Conservation (phyloP, 2,888 invertebrate genomes). For the Andrena praecox region DNA sequence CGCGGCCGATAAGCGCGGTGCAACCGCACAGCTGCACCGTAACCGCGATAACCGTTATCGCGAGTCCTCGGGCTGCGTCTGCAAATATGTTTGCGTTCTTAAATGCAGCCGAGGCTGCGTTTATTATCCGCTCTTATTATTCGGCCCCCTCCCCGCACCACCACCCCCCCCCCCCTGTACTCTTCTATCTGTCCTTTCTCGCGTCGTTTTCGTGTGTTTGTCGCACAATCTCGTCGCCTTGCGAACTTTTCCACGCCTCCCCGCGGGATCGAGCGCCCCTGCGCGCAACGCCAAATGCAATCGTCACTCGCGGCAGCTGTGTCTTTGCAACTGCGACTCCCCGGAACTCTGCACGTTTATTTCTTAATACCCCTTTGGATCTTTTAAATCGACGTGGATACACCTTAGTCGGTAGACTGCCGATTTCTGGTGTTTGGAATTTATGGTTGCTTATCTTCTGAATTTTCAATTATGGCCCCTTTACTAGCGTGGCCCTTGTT, state of each 20-base stretch:
- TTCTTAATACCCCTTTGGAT: too few species aligned
- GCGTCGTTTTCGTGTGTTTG: constrained; percentile 1
- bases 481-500: too few species aligned
- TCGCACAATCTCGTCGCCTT: background rate
- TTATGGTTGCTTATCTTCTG: background rate
- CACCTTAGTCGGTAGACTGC: too few species aligned
- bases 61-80: constrained; percentile 50
- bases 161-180: too few species aligned
- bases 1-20: constrained; percentile 41
- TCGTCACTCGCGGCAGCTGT: background rate
- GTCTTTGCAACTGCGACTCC: too few species aligned
- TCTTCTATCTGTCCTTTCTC: constrained; percentile 25
- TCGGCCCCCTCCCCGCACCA: background rate
- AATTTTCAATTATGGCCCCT: background rate
- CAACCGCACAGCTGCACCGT: constrained; percentile 66
- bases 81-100: constrained; percentile 67
- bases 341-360: too few species aligned
- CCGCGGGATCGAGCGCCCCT: background rate
- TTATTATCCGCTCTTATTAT: constrained; percentile 48
- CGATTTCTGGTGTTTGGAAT: too few species aligned
- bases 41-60: constrained; percentile 66
- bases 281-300: background rate
- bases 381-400: too few species aligned
- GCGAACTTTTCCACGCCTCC: constrained; percentile 9
- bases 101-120: constrained; percentile 42